Evolutionary conservation across 2,888 invertebrate species (phyloP).

Genomic region (Empis stercorea): DNA sequence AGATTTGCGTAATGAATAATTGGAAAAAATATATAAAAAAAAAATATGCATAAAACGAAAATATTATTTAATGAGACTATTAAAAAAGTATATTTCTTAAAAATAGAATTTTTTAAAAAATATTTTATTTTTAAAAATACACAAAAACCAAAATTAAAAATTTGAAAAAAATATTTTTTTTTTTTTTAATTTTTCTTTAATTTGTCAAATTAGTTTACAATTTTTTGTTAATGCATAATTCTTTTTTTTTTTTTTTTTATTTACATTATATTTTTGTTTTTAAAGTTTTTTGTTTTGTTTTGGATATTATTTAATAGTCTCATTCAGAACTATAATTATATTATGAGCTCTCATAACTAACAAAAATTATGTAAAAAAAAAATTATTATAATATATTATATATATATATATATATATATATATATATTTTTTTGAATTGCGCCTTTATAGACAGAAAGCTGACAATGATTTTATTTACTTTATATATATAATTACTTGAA

Average conservation of each 20-base stretch:
- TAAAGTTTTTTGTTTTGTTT: slow-evolving; percentile 10
- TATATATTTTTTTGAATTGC: too few relatives aligned
- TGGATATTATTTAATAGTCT: slow-evolving; percentile 29
- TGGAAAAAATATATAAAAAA: slow-evolving; percentile 29
- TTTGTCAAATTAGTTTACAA: slow-evolving; percentile 2
- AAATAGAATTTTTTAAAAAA: not conserved
- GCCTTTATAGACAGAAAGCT: too few relatives aligned
- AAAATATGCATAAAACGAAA: slow-evolving; percentile 18
- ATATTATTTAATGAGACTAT: slow-evolving; percentile 30
- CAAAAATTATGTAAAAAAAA: too few relatives aligned
- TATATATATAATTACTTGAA: too few relatives aligned
- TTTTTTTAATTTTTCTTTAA: slow-evolving; percentile 2
- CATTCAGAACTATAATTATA: slow-evolving; percentile 29
- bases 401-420: too few relatives aligned
- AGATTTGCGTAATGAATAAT: slow-evolving; percentile 19
- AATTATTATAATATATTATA: too few relatives aligned
- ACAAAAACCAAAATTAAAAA: not conserved
- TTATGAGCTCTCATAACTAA: slow-evolving; percentile 4
- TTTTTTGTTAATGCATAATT: slow-evolving; percentile 6
- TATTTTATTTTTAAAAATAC: not conserved
- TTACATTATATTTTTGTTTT: slow-evolving; percentile 1
- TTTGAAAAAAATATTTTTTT: not conserved
- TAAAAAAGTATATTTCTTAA: slow-evolving; percentile 19
- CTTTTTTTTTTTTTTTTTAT: slow-evolving; percentile 7
- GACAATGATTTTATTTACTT: too few relatives aligned